Evolutionary conservation across 1,140 invertebrate species (phyloP), one percentile per base, ranked within the genome.

Genomic region (Ridgeia piscesae): DNA sequence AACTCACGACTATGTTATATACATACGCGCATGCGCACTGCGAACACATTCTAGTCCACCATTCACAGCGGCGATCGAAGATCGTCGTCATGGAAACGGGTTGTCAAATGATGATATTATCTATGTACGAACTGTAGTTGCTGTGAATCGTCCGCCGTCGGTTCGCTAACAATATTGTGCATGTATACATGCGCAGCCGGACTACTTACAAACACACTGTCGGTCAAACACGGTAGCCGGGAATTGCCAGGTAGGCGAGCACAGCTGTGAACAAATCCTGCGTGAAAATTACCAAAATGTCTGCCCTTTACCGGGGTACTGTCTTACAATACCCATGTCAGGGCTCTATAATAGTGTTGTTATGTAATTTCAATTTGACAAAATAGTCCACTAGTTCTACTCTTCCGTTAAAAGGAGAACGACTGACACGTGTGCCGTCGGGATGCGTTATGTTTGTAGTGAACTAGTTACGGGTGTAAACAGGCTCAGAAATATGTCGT

Each of bases 21-120:
- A 77, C 27, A 77, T 21, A 77, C 27, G 58, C 58, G 58, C 58
- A 77, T 1, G 58, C 58, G 58, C 58, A 77, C 58, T 77, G 58
- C 58, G 89, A 42, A 42, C 35, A 42, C 89, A 90, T 90, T 90
- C 34, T 90, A 42, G 89, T 90, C 89, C 34, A 90, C 34, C 89
- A 35, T 31, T 90, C 34, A 90, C 34, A 35, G 89, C 34, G 34
- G 34, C 34, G 89, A 90, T 35, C 35, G 11, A 90, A 42, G 89
- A 34, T 90, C 35, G 89, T 90, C 34, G 35, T 42, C 34, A 90
- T 90, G 89, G 17, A 90, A 42, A 34, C 89, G 35, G 89, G 34
- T 42, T 35, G 89, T 42, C 35, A 90, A 90, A 42, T 90, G 89
- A 90, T 35, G 35, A 90, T 34, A 35, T 34, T 90, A 42, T 90